Percentiles rank a stretch among this genome's conserved stretches.
Conservation (phyloP, 2,113 vertebrate species). For the Hemibagrus wyckioides region DNA sequence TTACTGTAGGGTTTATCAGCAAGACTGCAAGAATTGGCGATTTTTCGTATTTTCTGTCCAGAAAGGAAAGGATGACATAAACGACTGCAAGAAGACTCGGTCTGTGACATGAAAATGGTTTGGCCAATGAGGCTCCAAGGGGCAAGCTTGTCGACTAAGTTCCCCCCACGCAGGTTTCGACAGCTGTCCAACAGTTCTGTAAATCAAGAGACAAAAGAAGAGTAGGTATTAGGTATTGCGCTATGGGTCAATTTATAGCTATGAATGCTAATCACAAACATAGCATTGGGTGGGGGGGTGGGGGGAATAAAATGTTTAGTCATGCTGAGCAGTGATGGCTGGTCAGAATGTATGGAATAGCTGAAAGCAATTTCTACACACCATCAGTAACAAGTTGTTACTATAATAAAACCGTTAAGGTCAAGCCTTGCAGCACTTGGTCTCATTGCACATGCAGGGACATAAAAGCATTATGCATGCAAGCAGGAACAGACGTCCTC, state of each 20-base stretch:
- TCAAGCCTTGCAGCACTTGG: not conserved
- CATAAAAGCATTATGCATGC: not conserved
- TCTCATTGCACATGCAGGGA: not conserved
- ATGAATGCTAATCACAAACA: too few species aligned
- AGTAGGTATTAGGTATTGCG: not conserved
- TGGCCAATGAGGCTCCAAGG: constrained; percentile 95
- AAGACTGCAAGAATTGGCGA: constrained; percentile 95
- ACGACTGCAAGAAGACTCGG: constrained; percentile 99
- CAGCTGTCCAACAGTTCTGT: constrained; percentile 99
- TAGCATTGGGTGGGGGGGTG: not conserved
- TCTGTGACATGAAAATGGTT: constrained; percentile 99
- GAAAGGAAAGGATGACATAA: constrained; percentile 99
- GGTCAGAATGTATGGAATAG: not conserved
- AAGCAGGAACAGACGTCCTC: not conserved
- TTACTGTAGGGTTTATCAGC: constrained; percentile 94
- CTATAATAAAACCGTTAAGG: not conserved
- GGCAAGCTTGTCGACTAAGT: constrained; percentile 94
- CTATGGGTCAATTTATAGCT: not conserved
- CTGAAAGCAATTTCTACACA: not conserved
- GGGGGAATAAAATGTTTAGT: too few species aligned
- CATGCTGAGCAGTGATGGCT: not conserved
- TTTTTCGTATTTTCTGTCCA: constrained; percentile 99
- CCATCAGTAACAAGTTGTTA: not conserved
- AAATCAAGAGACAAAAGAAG: constrained; percentile 58
- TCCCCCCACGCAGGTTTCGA: constrained; percentile 99